These are phyloP conservation scores for Vulpes lagopus DNA, from an alignment of 2,113 vertebrate species.

Conservation along the genomic window DNA sequence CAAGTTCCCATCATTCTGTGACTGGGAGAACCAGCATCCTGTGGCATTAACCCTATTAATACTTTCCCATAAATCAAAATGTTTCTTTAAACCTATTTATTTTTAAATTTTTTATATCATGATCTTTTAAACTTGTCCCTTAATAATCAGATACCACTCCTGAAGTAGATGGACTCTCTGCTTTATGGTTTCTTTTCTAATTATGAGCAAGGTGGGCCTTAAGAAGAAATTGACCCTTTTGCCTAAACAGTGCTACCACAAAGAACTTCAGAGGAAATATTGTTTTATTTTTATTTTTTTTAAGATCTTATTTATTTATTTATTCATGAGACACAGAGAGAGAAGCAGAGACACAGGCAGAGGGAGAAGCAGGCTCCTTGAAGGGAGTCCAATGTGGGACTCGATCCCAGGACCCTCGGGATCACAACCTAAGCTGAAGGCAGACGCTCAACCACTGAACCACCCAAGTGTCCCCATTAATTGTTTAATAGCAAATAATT, in stretches of 20 bases:
- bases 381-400: too few species aligned
- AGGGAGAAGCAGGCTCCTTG: too few species aligned
- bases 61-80: constrained; percentile 13
- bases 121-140: neutral
- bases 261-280: neutral
- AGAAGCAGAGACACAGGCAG: too few species aligned
- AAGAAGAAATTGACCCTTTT: neutral
- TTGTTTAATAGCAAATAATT: neutral
- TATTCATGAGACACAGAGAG: too few species aligned
- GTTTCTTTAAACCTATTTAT: neutral
- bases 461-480: neutral
- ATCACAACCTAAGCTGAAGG: too few species aligned
- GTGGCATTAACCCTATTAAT: neutral
- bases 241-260: neutral
- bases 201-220: neutral
- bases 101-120: neutral
- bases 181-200: constrained; percentile 9
- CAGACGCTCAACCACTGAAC: too few species aligned
- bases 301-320: too few species aligned
- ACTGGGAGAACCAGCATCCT: neutral
- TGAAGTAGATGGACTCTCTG: neutral
- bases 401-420: too few species aligned
- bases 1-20: neutral
- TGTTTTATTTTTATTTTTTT: too few species aligned
- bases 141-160: neutral